These are phyloP conservation scores for Liodrosophila aerea DNA, from an alignment of 2,888 invertebrate species.

Conservation along the genomic window DNA sequence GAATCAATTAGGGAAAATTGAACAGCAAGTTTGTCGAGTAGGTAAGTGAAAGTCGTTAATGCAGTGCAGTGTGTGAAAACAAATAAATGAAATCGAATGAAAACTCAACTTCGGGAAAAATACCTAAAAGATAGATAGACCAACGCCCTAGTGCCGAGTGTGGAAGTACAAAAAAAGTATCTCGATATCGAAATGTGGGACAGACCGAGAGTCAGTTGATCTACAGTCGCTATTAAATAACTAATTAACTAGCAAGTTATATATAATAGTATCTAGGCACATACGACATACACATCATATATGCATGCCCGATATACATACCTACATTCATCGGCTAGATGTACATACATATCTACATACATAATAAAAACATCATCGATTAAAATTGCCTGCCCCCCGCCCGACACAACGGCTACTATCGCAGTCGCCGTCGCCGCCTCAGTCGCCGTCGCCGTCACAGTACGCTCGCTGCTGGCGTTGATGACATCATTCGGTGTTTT, in stretches of 20 bases:
- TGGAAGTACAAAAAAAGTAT: conserved; percentile 58
- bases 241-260: conserved; percentile 23
- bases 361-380: conserved; percentile 73
- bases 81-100: conserved; percentile 46
- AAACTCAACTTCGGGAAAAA: conserved; percentile 33
- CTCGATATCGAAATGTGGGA: conserved; percentile 57
- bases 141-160: conserved; percentile 61
- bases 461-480: conserved; percentile 59
- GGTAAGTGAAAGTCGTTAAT: conserved; percentile 58
- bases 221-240: conserved; percentile 35
- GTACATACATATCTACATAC: conserved; percentile 15
- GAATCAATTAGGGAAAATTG: conserved; percentile 64
- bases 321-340: conserved; percentile 6
- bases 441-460: conserved; percentile 3
- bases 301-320: conserved; percentile 12
- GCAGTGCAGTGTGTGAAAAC: conserved; percentile 38
- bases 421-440: conserved; percentile 32
- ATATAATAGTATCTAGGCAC: conserved; percentile 28
- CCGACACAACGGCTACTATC: conserved; percentile 20
- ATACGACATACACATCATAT: not conserved
- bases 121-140: conserved; percentile 40
- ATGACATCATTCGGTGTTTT: conserved; percentile 71
- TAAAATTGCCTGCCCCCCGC: conserved; percentile 64
- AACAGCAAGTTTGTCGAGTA: conserved; percentile 63
- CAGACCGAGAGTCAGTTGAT: conserved; percentile 30